These are phyloP conservation scores for Equus quagga DNA, from an alignment of 2,113 vertebrate genomes.

Conservation along the genomic window DNA sequence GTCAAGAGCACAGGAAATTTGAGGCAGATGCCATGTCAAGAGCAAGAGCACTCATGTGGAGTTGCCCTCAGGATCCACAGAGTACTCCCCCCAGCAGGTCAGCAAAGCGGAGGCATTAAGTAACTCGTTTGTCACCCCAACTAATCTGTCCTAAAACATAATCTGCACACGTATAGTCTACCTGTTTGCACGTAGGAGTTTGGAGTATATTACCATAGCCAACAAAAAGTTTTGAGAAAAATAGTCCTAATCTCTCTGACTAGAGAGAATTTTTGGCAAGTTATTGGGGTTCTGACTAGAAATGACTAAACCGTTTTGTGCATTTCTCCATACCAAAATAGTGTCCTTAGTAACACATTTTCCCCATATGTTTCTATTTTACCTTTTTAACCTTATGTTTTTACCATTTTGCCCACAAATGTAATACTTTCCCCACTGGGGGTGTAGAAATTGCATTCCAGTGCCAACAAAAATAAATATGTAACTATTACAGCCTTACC, in stretches of 20 bases:
- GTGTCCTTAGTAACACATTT: background rate
- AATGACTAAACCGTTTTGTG: background rate
- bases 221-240: conserved; percentile 14
- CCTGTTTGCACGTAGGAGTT: background rate
- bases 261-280: background rate
- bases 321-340: background rate
- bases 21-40: background rate
- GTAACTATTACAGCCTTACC: conserved; percentile 26
- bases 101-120: background rate
- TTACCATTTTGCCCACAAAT: conserved; percentile 59
- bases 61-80: too few relatives aligned
- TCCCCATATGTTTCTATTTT: conserved; percentile 61
- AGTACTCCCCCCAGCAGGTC: background rate
- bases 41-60: background rate
- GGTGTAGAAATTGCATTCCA: conserved; percentile 50
- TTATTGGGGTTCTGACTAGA: background rate
- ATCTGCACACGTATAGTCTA: background rate
- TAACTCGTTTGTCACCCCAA: background rate
- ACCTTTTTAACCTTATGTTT: conserved; percentile 58
- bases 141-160: background rate
- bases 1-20: background rate
- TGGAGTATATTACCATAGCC: background rate
- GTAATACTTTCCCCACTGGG: conserved; percentile 62
- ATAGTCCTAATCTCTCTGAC: conserved; percentile 23
- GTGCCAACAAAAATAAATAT: conserved; percentile 80